phyloP scores from a whole-genome alignment of 2,113 vertebrate genomes.

The Hoplias malabaricus region DNA sequence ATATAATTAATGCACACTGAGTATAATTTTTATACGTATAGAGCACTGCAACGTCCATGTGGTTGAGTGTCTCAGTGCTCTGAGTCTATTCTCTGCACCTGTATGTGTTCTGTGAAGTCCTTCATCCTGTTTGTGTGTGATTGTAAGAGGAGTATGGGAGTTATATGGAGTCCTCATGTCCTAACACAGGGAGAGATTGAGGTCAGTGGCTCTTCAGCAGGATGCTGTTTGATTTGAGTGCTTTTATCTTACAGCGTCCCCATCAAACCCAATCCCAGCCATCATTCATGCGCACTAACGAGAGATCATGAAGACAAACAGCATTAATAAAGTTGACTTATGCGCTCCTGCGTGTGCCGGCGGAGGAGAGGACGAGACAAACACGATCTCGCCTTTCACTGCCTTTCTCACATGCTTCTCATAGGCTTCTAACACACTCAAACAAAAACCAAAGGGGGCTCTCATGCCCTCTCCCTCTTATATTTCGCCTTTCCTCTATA shows the following conservation, averaged over 20 bases:
- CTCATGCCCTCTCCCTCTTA: neutral
- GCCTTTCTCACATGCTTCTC: neutral
- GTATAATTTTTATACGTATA: neutral
- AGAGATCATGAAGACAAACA: slow-evolving; percentile 28
- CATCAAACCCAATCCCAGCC: neutral
- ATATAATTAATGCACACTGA: no score
- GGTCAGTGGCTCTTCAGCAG: slow-evolving; percentile 33
- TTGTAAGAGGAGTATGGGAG: slow-evolving; percentile 18
- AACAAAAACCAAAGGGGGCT: slow-evolving; percentile 1
- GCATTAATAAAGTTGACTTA: slow-evolving; percentile 39
- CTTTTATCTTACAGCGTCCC: slow-evolving; percentile 31
- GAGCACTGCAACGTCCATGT: neutral
- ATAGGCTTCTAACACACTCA: neutral
- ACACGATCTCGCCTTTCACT: neutral
- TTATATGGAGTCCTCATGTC: slow-evolving; percentile 20
- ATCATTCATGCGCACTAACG: slow-evolving; percentile 20
- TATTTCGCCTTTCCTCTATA: neutral
- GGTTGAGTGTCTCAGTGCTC: neutral
- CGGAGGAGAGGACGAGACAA: neutral
- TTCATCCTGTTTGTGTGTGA: slow-evolving; percentile 39
- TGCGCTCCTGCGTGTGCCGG: neutral
- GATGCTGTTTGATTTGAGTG: slow-evolving; percentile 36
- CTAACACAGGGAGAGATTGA: slow-evolving; percentile 21
- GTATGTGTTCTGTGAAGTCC: slow-evolving; percentile 10
- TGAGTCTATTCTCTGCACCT: neutral